phyloP scores from a whole-genome alignment of 2,888 invertebrate genomes.

The Lamellibrachia satsuma region DNA sequence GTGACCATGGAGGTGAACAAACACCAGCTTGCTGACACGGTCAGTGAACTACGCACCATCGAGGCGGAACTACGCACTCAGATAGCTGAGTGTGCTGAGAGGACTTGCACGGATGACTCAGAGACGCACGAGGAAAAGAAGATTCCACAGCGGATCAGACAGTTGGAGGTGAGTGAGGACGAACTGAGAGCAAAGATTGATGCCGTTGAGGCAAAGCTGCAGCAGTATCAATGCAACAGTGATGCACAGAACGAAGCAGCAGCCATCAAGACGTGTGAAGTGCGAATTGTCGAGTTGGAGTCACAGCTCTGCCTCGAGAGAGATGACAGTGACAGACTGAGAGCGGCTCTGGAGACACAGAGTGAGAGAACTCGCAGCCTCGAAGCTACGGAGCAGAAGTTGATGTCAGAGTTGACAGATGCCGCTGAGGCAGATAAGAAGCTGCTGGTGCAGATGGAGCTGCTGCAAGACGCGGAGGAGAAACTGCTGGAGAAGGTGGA shows the following conservation, averaged over 20 bases:
- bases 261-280: neutral
- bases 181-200: neutral
- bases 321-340: neutral
- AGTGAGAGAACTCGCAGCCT: neutral
- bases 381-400: neutral
- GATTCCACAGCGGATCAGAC: conserved; percentile 13
- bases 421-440: neutral
- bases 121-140: neutral
- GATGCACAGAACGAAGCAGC: neutral
- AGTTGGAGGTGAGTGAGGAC: conserved; percentile 22
- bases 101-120: neutral
- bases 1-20: conserved; percentile 52
- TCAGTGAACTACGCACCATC: conserved; percentile 47
- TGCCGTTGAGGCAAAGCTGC: conserved; percentile 13
- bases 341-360: neutral
- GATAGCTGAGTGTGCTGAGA: neutral
- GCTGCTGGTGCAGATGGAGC: conserved; percentile 1
- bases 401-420: conserved; percentile 26
- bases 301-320: neutral
- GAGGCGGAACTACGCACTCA: conserved; percentile 17
- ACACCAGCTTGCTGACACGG: conserved; percentile 54
- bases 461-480: conserved; percentile 25
- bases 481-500: conserved; percentile 35
- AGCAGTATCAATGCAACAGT: neutral
- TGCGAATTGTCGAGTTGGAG: conserved; percentile 1